Base-by-base conservation (phyloP, 1,140 invertebrate species). In the Nebria ingens region DNA sequence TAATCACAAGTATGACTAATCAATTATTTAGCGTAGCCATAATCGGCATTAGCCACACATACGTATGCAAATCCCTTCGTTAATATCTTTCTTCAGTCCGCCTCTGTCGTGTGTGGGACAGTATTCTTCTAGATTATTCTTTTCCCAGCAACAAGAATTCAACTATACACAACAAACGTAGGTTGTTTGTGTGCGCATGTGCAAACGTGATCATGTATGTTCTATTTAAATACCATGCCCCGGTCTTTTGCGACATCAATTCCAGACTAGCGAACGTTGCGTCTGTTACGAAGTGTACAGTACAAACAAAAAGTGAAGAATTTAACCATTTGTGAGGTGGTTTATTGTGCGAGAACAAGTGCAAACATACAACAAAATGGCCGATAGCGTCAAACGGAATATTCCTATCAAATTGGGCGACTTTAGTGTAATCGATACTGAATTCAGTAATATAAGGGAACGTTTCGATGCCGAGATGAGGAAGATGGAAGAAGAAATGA, bases 401-500 rank as follows among this genome's bases (percentile, higher is more conserved):
- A 92, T 93, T 76, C 92, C 93, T 65, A 93, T 97, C 71, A 91
- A 91, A 74, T 80, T 94, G 67, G 89, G 89, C 59, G 91, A 96
- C 71, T 91, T 92, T 78, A 93, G 88, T 72, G 90, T 97, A 61
- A 90, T 97, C 72, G 94, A 97, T 73, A 89, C 87, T 52, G 94
- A 97, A 76, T 97, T 97, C 76, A 91, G 89, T 65, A 93, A 86
- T 71, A 97, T 97, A 70, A 83, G 93, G 59, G 93, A 96, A 70
- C 81, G 91, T 58, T 98, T 97, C 72, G 94, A 97, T 71, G 84
- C 83, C 53, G 94, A 98, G 80, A 97, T 97, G 94, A 80, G 86
- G 63, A 91, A 92, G 76, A 97, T 97, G 91, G 94, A 98, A 76
- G 93, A 97, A 62, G 94, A 97, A 76, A 98, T 97, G 94, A 87